Evolutionary conservation across 1,140 invertebrate genomes (phyloP), one percentile per base, ranked within the genome.

Genomic region (Pogonus chalceus): DNA sequence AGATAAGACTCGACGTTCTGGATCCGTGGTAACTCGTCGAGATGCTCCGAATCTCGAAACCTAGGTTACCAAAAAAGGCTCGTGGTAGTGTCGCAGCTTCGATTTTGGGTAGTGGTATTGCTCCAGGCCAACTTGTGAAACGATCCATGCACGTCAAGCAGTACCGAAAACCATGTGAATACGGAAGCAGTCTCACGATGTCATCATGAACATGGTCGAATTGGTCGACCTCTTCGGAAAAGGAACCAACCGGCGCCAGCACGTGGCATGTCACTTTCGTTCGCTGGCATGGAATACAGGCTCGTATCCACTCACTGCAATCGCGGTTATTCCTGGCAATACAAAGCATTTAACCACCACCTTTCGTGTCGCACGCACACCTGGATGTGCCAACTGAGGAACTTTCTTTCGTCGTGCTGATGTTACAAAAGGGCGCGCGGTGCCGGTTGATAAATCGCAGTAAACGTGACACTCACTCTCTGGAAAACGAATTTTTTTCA

Each of bases 61-160:
- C 26, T 14, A 31, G 37, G 21, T 46, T 51, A n/a, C 51, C 49
- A 20, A 66, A 55, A 20, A 77, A 59, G 2, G 65, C 59, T 20
- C 54, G 23, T 0, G 64, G 62, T 1, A 72, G 61, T 4, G 65
- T 65, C 24, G 66, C 59, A 7, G 71, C 69, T 4, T 63, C 58
- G 1, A 70, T 72, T 22, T 76, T 67, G 14, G 51, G 16, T 0
- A 75, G 23, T 2, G 73, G 74, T 16, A 70, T 53, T 1, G 69
- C 68, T 61, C 75, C 73, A 0, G 68, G 71, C 71, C 70, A 79
- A n/a, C 69, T 52, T 2, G 75, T 73, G 51, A 60, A 68, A 20
- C 67, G 51, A 56, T 76, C 74, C 0, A 75, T 69, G 12, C 66
- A 60, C 0, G 75, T 77, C 0, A 78, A 54, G 9, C 65, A 58